Conservation (phyloP, 1,140 invertebrate species). For the Stratiolaelaps scimitus region DNA sequence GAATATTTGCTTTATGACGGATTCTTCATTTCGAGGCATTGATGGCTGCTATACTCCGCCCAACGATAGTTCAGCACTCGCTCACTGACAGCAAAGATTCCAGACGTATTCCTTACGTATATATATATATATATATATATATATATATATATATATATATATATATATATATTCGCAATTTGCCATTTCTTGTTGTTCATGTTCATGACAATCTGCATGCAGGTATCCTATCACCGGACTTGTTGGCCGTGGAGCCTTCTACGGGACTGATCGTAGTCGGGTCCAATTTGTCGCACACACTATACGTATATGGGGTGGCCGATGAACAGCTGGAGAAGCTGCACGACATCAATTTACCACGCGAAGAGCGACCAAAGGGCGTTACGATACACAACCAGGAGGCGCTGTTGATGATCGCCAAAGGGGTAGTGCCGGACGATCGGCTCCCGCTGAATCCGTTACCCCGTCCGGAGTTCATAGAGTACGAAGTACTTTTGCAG, state of each 20-base stretch:
- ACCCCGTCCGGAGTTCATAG: slow-evolving; percentile 12
- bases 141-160: too few species aligned
- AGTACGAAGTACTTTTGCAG: slow-evolving; percentile 26
- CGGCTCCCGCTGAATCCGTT: background rate
- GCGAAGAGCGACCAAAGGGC: slow-evolving; percentile 22
- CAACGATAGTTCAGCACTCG: too few species aligned
- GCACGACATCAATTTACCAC: slow-evolving; percentile 16
- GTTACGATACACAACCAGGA: slow-evolving; percentile 27
- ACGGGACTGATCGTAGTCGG: slow-evolving; percentile 26
- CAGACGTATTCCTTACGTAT: too few species aligned
- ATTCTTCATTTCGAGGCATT: too few species aligned
- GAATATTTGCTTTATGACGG: too few species aligned
- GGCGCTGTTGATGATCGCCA: slow-evolving; percentile 26
- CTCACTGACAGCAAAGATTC: too few species aligned
- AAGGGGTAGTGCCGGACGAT: background rate
- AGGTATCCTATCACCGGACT: slow-evolving; percentile 20
- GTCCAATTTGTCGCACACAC: slow-evolving; percentile 22
- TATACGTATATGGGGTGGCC: slow-evolving; percentile 25
- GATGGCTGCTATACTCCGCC: too few species aligned
- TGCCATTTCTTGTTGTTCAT: background rate
- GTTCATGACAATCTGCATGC: background rate
- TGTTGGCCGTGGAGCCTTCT: slow-evolving; percentile 12
- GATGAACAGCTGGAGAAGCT: slow-evolving; percentile 27
- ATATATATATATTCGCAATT: background rate
- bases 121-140: too few species aligned